Conservation (phyloP, 92 coral and sea anemone genomes). For the Pocillopora meandrina region DNA sequence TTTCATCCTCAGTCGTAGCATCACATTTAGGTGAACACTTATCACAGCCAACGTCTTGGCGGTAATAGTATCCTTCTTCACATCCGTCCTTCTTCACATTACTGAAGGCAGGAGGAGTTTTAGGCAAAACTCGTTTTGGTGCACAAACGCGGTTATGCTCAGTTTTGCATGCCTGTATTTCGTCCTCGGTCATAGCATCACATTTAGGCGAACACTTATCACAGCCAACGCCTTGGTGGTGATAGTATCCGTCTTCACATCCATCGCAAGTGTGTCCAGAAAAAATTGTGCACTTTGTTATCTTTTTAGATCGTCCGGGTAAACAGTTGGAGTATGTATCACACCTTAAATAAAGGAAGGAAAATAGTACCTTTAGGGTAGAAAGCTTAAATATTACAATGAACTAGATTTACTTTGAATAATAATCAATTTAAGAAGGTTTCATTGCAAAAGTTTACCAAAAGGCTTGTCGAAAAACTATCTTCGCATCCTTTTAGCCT, state of each 20-base stretch:
- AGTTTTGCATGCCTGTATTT: not conserved
- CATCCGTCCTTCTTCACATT: not conserved
- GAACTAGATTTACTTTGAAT: no score
- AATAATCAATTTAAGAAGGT: no score
- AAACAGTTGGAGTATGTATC: not conserved
- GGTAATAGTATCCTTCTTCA: not conserved
- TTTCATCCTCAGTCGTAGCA: not conserved
- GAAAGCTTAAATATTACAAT: no score
- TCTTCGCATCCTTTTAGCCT: no score
- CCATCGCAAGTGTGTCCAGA: not conserved
- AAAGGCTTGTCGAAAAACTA: no score
- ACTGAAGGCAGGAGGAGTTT: not conserved
- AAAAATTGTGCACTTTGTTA: not conserved
- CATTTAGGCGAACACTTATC: not conserved
- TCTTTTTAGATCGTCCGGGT: not conserved
- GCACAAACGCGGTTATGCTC: not conserved
- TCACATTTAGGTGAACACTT: not conserved
- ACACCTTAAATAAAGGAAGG: not conserved
- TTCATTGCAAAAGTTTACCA: no score
- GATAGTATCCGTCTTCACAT: not conserved
- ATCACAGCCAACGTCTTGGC: not conserved
- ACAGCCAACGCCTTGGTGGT: not conserved
- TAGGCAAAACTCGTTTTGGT: no score
- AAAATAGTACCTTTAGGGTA: no score
- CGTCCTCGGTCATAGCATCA: not conserved